phyloP scores from a whole-genome alignment of 2,113 vertebrate species.

The Takifugu bimaculatus region DNA sequence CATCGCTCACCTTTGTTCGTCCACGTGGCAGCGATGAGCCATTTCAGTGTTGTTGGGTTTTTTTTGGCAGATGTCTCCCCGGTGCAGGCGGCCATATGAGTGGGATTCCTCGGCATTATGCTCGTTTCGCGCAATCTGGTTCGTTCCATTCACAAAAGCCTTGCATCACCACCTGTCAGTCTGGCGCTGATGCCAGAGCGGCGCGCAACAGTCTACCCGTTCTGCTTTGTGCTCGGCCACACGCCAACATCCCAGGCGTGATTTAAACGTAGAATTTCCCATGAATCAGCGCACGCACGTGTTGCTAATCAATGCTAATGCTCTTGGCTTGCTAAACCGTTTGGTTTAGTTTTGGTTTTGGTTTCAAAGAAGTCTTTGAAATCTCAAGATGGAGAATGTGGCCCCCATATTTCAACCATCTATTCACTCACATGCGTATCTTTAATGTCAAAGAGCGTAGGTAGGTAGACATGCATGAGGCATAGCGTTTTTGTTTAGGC shows the following conservation, averaged over 20 bases:
- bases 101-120: conserved; percentile 44
- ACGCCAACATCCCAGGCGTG: conserved; percentile 38
- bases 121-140: conserved; percentile 45
- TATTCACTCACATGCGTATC: too few relatives aligned
- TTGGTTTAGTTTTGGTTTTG: too few relatives aligned
- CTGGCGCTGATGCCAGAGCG: conserved; percentile 29
- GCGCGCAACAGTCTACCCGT: conserved; percentile 33
- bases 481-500: too few relatives aligned
- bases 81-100: conserved; percentile 44
- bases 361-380: too few relatives aligned
- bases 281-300: conserved; percentile 10
- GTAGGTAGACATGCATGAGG: too few relatives aligned
- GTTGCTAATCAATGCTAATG: too few relatives aligned
- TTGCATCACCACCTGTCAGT: conserved; percentile 46
- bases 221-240: conserved; percentile 28
- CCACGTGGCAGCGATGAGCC: conserved; percentile 20
- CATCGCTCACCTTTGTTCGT: not conserved
- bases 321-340: too few relatives aligned
- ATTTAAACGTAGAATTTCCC: conserved; percentile 51
- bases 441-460: too few relatives aligned
- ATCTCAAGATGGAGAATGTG: too few relatives aligned
- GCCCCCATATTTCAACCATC: too few relatives aligned
- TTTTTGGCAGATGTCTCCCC: conserved; percentile 48
- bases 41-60: not conserved
- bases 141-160: conserved; percentile 60